phyloP scores from a whole-genome alignment of 2,113 vertebrate species.

The Calyptomena viridis region DNA sequence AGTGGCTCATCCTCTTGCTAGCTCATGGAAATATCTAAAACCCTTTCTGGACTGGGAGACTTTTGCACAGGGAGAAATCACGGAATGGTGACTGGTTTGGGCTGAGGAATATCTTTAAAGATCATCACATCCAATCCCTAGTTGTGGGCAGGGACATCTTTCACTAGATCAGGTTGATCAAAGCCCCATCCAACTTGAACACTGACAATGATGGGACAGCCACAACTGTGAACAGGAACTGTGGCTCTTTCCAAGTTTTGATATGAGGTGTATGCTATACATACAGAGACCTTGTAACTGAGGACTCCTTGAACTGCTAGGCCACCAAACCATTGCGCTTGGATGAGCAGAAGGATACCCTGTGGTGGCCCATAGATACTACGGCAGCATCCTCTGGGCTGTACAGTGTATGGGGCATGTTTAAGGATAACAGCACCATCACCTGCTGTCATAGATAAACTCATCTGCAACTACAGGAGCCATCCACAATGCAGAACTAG shows the following conservation, averaged over 20 bases:
- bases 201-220: not conserved
- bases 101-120: not conserved
- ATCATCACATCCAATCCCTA: not conserved
- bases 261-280: not conserved
- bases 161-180: not conserved
- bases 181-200: not conserved
- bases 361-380: not conserved
- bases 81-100: not conserved
- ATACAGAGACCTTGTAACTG: not conserved
- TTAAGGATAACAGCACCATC: not conserved
- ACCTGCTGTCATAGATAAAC: not conserved
- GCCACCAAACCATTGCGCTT: not conserved
- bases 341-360: not conserved
- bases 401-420: accelerated
- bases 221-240: not conserved
- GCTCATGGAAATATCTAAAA: not conserved
- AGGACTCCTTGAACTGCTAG: not conserved
- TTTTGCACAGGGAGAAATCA: not conserved
- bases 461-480: not conserved
- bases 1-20: not conserved
- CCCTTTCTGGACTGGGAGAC: not conserved
- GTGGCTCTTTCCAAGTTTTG: not conserved
- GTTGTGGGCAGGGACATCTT: not conserved
- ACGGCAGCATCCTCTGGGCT: not conserved
- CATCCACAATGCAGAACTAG: not conserved